Evolutionary conservation across 2,888 invertebrate species (phyloP).

Genomic region (Chorisops tibialis): DNA sequence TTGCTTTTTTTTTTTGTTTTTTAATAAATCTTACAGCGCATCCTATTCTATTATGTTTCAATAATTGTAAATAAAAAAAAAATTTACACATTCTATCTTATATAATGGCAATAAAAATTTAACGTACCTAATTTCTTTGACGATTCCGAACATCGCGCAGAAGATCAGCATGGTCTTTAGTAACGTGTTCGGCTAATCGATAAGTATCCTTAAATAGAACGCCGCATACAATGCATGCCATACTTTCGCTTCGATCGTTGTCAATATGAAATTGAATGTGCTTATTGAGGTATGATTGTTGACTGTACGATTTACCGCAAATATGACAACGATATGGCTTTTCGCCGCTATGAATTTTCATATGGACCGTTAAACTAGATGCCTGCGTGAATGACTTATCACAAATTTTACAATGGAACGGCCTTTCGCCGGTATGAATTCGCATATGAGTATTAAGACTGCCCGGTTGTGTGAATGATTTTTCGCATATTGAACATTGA

Average conservation of each 20-base stretch:
- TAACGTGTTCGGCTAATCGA: slow-evolving; percentile 46
- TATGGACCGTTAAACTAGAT: slow-evolving; percentile 50
- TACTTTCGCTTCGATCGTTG: slow-evolving; percentile 26
- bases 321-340: slow-evolving; percentile 47
- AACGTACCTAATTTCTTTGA: slow-evolving; percentile 12
- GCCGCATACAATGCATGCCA: slow-evolving; percentile 47
- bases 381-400: slow-evolving; percentile 52
- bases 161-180: slow-evolving; percentile 45
- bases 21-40: no score
- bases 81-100: background rate
- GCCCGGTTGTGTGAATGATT: slow-evolving; percentile 52
- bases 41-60: no score
- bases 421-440: slow-evolving; percentile 50
- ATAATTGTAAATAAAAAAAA: no score
- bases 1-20: no score
- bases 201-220: slow-evolving; percentile 46
- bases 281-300: slow-evolving; percentile 48
- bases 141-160: slow-evolving; percentile 38
- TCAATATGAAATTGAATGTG: slow-evolving; percentile 45
- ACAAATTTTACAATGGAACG: slow-evolving; percentile 50
- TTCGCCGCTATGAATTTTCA: slow-evolving; percentile 50
- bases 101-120: background rate
- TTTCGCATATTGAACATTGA: slow-evolving; percentile 50
- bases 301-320: slow-evolving; percentile 49
- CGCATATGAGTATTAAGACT: slow-evolving; percentile 52